Evolutionary conservation across 2,797 vertebrate genomes (phyloP), one percentile per base, ranked within the genome.

Genomic region (Tinamus major): DNA sequence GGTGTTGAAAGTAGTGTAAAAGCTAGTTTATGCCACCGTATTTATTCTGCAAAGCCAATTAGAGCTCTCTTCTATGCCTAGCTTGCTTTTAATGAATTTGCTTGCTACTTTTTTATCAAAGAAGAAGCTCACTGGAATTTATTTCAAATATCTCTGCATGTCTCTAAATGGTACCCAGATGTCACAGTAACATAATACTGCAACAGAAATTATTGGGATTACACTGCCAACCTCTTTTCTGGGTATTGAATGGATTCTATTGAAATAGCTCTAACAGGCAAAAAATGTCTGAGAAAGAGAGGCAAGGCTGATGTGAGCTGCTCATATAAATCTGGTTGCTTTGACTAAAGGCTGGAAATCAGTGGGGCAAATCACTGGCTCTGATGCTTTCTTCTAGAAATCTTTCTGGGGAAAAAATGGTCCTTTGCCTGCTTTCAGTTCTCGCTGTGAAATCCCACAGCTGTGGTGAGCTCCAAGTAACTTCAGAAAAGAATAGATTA

Each of bases 71-170:
- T 75, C 61, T 18, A 19, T 37, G 15, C 24, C 33, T 89, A 62
- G 16, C 12, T 87, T 90, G 46, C 37, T 79, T 78, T 58, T 85
- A 80, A 85, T 70, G n/a, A 87, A 10, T 87, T 79, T 77, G 13
- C 39, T 87, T 82, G 33, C 51, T 86, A 10, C 37, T 65, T 94
- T 51, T 56, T 90, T 85, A 89, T 79, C 80, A 80, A 91, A 87
- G 64, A 37, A 85, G 49, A 68, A 33, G 17, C 41, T 88, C 55
- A 37, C 71, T 71, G 33, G 79, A 87, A 85, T 44, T 33, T 51
- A 18, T 89, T 90, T 87, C 79, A 19, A 80, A 2, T 62, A 80
- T 71, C 65, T 87, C 53, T 71, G 31, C 49, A 61, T 31, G 27
- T 85, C 31, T 90, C 91, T 89, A 72, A 74, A 83, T 77, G 31